Base-by-base conservation (phyloP, 2,888 invertebrate species). In the Drosophila austrosaltans region DNA sequence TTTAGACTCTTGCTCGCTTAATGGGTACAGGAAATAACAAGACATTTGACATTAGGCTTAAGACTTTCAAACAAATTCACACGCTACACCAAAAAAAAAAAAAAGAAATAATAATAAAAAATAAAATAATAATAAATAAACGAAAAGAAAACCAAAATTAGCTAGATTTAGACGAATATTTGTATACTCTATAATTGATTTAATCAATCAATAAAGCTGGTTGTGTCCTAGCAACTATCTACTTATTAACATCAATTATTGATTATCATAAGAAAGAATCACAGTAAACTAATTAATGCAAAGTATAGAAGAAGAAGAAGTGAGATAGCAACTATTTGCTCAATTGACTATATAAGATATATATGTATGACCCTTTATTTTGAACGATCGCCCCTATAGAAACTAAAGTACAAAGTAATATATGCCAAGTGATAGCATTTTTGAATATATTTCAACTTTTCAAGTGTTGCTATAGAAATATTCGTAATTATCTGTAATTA, bases 11-110 rank as follows among this genome's bases (percentile, higher is more conserved):
- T 6, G 32, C 5, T 48, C 30, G 32, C 12, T 32, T 57, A 57
- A 57, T 57, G 57, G 39, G 57, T 61, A 69, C 75, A 79, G 77
- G 72, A 80, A 76, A 69, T 63, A 59, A 56, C 70, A 67, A 63
- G 87, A 85, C 82, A 84, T 71, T 76, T 54, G 56, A 71, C 53
- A 68, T 67, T 66, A 75, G 30, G 63, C 53, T 62, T 53, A 53
- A 32, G 40, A 28, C 53, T 39, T 48, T 48, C 25, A 48, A 10
- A 42, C 16, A 74, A 73, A 69, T 82, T 82, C 82, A 77, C 82
- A 82, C 82, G 88, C 72, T 82, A 77, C 67, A 61, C 58, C 12
- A 28, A 40, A 32, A 66, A 68, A 59, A 54, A 16, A 16, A 16
- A 16, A 16, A 16, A 16, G 16, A 16, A 16, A 16, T 16, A 16